phyloP scores from a whole-genome alignment of 2,113 vertebrate genomes.

The Brachyhypopomus occidentalis region DNA sequence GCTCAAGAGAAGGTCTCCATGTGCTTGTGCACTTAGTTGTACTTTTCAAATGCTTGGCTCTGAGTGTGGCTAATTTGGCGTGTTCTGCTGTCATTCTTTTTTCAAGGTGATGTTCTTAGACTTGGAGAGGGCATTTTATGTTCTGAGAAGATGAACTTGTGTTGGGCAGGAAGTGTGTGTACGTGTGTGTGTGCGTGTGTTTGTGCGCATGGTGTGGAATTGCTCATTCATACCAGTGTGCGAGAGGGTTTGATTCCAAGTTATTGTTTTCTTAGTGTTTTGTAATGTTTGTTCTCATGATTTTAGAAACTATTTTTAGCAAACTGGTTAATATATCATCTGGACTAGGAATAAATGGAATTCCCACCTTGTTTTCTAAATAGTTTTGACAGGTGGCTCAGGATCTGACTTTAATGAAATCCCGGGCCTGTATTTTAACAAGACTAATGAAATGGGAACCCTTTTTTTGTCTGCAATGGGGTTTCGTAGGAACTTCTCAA shows the following conservation, averaged over 20 bases:
- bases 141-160: not conserved
- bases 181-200: not conserved
- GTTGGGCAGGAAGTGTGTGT: not conserved
- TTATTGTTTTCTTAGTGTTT: not conserved
- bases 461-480: not conserved
- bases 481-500: not conserved
- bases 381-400: conserved; percentile 13
- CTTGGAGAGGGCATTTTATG: not conserved
- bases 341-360: not conserved
- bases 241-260: not conserved
- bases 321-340: not conserved
- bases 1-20: not conserved
- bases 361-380: not conserved
- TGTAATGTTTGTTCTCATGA: not conserved
- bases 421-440: too few species aligned
- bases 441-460: too few species aligned
- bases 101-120: conserved; percentile 14
- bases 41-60: conserved; percentile 6
- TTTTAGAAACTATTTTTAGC: conserved; percentile 11
- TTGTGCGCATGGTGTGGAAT: not conserved
- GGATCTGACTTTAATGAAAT: not conserved
- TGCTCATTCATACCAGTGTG: not conserved
- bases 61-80: not conserved
- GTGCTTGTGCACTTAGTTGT: not conserved
- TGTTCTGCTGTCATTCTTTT: not conserved